These are phyloP conservation scores for Thumatha senex DNA, from an alignment of 2,888 invertebrate species.

Conservation along the genomic window DNA sequence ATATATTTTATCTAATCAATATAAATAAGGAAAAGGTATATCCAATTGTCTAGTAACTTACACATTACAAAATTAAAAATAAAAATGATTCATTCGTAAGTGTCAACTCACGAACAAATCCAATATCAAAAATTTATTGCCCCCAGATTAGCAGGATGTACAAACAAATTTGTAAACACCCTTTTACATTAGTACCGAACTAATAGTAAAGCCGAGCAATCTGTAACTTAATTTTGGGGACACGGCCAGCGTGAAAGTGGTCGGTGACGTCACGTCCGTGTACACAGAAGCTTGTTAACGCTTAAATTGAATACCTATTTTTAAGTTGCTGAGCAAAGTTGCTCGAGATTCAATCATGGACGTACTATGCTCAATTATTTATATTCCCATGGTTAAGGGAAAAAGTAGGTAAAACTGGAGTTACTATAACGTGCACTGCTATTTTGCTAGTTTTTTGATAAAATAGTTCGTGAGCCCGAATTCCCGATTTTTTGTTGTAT, in stretches of 20 bases:
- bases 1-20: no score
- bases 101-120: conserved; percentile 1
- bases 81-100: neutral
- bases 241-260: conserved; percentile 17
- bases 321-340: conserved; percentile 1
- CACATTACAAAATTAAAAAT: neutral
- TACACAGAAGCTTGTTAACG: conserved; percentile 3
- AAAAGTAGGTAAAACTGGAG: no score
- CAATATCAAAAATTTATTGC: conserved; percentile 29
- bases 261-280: conserved; percentile 2
- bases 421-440: no score
- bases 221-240: conserved; percentile 35
- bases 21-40: no score
- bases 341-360: neutral
- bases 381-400: no score
- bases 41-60: no score
- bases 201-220: conserved; percentile 36
- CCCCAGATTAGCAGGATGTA: conserved; percentile 28
- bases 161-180: conserved; percentile 37
- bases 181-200: conserved; percentile 37
- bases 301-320: conserved; percentile 7
- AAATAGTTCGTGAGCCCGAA: no score
- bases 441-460: no score
- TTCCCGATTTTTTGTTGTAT: no score
- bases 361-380: no score